Evolutionary conservation across 2,113 vertebrate species (phyloP).

Genomic region (Calonectris borealis): DNA sequence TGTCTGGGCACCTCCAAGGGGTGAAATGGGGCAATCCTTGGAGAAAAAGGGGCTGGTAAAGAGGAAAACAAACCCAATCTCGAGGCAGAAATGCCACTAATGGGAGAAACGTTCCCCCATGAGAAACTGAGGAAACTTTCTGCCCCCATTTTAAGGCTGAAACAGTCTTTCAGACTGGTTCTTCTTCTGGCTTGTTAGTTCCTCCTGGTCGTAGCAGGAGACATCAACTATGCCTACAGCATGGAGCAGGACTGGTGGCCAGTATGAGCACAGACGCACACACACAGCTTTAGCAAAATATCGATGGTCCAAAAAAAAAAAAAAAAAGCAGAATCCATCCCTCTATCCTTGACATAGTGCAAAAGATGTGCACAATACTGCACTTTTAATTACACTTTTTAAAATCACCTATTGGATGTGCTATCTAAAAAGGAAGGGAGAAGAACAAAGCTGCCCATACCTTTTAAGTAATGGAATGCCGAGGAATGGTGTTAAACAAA

Average conservation of each 20-base stretch:
- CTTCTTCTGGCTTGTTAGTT: neutral
- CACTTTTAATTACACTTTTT: neutral
- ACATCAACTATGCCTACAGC: neutral
- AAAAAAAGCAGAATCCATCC: neutral
- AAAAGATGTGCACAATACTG: neutral
- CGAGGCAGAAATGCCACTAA: neutral
- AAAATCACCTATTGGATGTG: neutral
- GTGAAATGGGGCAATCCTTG: neutral
- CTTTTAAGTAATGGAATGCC: neutral
- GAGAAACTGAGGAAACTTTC: neutral
- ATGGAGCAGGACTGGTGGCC: conserved; percentile 21
- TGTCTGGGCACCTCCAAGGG: neutral
- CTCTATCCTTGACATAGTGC: neutral
- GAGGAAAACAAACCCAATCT: neutral
- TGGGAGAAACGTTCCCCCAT: fast-evolving
- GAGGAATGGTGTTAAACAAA: neutral
- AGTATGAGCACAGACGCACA: neutral
- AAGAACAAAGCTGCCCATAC: neutral
- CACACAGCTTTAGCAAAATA: neutral
- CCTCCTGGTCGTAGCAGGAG: neutral
- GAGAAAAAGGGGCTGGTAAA: neutral
- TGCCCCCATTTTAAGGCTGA: neutral
- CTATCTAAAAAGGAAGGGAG: neutral
- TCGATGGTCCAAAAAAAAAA: neutral
- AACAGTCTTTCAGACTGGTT: neutral